A percentile compares a stretch with the other conserved stretches of the same genome.
phyloP scores from a whole-genome alignment of 2,888 invertebrate genomes.

The Lutraria lutraria region DNA sequence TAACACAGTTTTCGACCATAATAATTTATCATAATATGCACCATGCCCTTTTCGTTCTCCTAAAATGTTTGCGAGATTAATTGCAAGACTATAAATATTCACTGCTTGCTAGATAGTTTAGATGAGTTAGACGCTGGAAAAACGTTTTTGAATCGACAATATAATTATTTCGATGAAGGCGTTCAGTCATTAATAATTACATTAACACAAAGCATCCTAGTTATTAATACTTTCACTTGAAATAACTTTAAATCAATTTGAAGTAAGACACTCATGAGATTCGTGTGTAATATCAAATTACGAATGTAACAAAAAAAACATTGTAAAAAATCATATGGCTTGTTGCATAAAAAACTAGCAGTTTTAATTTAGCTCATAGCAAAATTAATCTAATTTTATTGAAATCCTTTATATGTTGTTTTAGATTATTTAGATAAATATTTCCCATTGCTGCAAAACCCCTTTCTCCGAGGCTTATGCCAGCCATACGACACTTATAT shows the following conservation, averaged over 20 bases:
- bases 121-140: background rate
- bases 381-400: too few relatives aligned
- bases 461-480: too few relatives aligned
- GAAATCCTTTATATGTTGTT: too few relatives aligned
- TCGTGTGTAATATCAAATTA: too few relatives aligned
- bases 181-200: background rate
- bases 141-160: background rate
- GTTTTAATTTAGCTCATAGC: too few relatives aligned
- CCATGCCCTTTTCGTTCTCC: background rate
- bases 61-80: background rate
- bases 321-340: background rate
- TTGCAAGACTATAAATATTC: background rate
- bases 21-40: conserved; percentile 14
- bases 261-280: background rate
- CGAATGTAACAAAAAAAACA: background rate
- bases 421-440: too few relatives aligned
- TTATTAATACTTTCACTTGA: background rate
- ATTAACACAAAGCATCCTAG: background rate
- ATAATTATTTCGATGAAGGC: background rate
- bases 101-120: background rate
- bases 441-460: too few relatives aligned
- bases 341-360: too few relatives aligned
- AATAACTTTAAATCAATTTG: background rate
- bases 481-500: too few relatives aligned
- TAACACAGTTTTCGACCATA: background rate